phyloP scores from a whole-genome alignment of 2,797 vertebrate species.

The Micropoecilia bifurca region DNA sequence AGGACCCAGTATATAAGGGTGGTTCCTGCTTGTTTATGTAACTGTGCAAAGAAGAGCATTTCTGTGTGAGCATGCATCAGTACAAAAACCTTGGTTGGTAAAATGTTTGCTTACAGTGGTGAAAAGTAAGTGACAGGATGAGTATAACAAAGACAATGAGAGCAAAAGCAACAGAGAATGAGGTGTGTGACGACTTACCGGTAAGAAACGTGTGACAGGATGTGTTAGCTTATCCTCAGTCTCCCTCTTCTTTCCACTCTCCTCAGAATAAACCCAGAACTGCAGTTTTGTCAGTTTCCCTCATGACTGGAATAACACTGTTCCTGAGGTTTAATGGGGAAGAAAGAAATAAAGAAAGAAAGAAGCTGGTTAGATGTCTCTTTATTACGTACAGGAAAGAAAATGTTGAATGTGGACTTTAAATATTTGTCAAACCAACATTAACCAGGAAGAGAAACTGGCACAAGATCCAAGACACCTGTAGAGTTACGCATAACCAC shows the following conservation, averaged over 20 bases:
- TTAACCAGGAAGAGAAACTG: background rate
- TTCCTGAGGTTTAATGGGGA: conserved; percentile 32
- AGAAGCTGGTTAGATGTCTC: background rate
- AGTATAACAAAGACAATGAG: background rate
- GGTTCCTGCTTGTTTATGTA: conserved; percentile 8
- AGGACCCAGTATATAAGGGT: conserved; percentile 47
- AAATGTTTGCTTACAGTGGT: conserved; percentile 7
- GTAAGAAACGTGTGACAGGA: conserved; percentile 49
- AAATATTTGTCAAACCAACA: background rate
- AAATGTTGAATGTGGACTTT: background rate
- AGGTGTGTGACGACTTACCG: conserved; percentile 42
- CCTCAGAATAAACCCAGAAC: conserved; percentile 45
- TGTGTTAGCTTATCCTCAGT: conserved; percentile 19
- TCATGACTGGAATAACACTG: conserved; percentile 54
- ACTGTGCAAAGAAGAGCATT: conserved; percentile 18
- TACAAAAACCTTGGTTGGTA: background rate
- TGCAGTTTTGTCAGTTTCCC: conserved; percentile 27
- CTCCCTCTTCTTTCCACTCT: conserved; percentile 22
- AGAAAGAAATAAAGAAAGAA: conserved; percentile 8
- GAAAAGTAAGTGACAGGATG: background rate
- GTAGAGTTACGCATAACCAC: background rate
- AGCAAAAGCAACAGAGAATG: background rate
- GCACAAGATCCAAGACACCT: background rate
- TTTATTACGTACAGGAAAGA: background rate
- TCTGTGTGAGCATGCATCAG: conserved; percentile 2